Base-by-base conservation (phyloP, 2,888 invertebrate genomes). In the Caenorhabditis angaria region DNA sequence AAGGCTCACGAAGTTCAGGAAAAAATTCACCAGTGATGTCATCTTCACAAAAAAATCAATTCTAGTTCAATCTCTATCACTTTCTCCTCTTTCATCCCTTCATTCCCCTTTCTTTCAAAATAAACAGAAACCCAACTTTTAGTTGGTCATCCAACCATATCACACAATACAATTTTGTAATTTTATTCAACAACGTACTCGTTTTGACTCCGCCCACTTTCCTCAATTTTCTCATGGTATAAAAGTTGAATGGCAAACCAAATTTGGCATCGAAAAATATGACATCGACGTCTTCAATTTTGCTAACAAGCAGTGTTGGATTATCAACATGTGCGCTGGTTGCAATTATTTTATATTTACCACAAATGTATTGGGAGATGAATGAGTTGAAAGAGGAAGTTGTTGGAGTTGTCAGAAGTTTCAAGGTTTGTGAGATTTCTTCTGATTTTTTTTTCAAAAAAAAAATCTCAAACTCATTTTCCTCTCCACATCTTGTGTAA, bases 361-460 rank as follows among this genome's bases (percentile, higher is more conserved):
- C 80, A 1, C 63, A 65, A 22, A 77, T 80, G 27, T 78, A 78
- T 54, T 68, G 61, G 61, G 80, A 80, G 51, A 70, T 80, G 63
- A 61, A 57, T 25, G 66, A 67, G 41, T 61, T 80, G 35, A 69
- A 74, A 29, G 61, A 67, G 0, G 76, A 80, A 29, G 66, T 80
- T 8, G 63, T 72, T 25, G 66, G 56, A 0, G 78, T 73, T 22
- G 80, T 80, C 14, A 61, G 78, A 55, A 64, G 65, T 18, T 80
- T 80, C 54, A 80, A 76, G 72, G 78, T 73, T 18, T 29, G 59
- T 60, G n/a, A n/a, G n/a, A n/a, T n/a, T n/a, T n/a, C n/a, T n/a
- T n/a, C n/a, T n/a, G n/a, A n/a, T n/a, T n/a, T n/a, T n/a, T n/a
- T n/a, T n/a, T n/a, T n/a, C n/a, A n/a, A n/a, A n/a, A n/a, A n/a